Base-by-base conservation (phyloP, 1,140 invertebrate species). In the Drosophila burlai region DNA sequence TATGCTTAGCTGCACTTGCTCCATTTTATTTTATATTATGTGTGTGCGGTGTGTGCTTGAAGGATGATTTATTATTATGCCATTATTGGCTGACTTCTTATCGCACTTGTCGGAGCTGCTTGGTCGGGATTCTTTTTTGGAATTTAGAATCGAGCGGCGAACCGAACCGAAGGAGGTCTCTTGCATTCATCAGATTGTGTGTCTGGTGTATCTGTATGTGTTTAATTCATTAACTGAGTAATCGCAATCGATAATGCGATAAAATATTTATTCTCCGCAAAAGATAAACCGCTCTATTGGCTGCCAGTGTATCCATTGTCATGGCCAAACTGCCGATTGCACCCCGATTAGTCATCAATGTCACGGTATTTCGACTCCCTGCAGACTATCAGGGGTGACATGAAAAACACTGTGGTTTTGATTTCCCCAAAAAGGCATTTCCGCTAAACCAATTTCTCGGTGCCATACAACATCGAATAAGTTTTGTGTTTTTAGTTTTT, bases 221-320 rank as follows among this genome's bases (percentile, higher is more conserved):
- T 83, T 77, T 75, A 83, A 81, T 83, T 78, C 80, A 89, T 81
- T 89, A 78, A 78, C 77, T 83, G 77, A 66, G 84, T 89, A 89
- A 87, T 83, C 78, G 80, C 63, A 87, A 87, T 87, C 84, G 77
- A 87, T 87, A 87, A 89, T 80, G 74, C 72, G 73, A 87, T 87
- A 87, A 87, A 89, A 77, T 87, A 76, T 75, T 74, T 80, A 69
- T 83, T 80, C 42, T 45, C 46, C 45, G 40, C 57, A 21, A 69
- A 61, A 79, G 75, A 79, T 77, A 77, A 77, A 38, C 74, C 36
- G 40, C 42, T 60, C 42, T 47, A 34, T 34, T 57, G 54, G n/a
- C 54, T 43, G n/a, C 11, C 24, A 49, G 16, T 31, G 64, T 45
- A 43, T 15, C 66, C 75, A 78, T 64, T 79, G 76, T 79, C 54